A percentile compares a stretch with the other conserved stretches of the same genome.
phyloP scores from a whole-genome alignment of 2,888 invertebrate genomes.

The Octodonta nipae region DNA sequence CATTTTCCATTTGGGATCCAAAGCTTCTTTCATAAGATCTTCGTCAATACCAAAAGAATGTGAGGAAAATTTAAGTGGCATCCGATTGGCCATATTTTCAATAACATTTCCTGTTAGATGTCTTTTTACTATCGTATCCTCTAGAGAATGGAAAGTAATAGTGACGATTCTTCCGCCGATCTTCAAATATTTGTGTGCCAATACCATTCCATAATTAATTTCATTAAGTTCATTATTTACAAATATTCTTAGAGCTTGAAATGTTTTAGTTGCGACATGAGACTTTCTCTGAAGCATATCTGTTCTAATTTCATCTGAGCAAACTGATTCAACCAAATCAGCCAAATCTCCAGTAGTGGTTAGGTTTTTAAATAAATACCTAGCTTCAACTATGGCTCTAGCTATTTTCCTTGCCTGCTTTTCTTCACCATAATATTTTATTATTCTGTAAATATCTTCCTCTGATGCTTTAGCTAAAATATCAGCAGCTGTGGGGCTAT shows the following conservation, averaged over 20 bases:
- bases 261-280: conserved; percentile 82
- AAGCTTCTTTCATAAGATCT: conserved; percentile 46
- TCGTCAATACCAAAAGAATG: conserved; percentile 46
- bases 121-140: conserved; percentile 85
- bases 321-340: conserved; percentile 39
- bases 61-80: conserved; percentile 59
- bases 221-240: conserved; percentile 94
- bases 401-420: conserved; percentile 76
- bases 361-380: conserved; percentile 47
- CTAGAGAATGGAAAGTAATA: conserved; percentile 83
- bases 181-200: conserved; percentile 66
- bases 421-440: conserved; percentile 89
- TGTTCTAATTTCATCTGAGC: conserved; percentile 27
- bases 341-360: conserved; percentile 74
- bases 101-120: conserved; percentile 68
- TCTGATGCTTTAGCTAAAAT: conserved; percentile 70
- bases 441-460: conserved; percentile 62
- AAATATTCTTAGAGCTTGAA: conserved; percentile 86
- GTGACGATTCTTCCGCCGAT: conserved; percentile 65
- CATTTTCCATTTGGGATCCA: conserved; percentile 60
- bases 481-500: conserved; percentile 66
- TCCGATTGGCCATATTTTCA: conserved; percentile 54
- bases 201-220: conserved; percentile 71
- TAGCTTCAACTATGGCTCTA: conserved; percentile 69
- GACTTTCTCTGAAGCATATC: conserved; percentile 64